Evolutionary conservation across 1,140 invertebrate genomes (phyloP).

Genomic region (Drosophila busckii): DNA sequence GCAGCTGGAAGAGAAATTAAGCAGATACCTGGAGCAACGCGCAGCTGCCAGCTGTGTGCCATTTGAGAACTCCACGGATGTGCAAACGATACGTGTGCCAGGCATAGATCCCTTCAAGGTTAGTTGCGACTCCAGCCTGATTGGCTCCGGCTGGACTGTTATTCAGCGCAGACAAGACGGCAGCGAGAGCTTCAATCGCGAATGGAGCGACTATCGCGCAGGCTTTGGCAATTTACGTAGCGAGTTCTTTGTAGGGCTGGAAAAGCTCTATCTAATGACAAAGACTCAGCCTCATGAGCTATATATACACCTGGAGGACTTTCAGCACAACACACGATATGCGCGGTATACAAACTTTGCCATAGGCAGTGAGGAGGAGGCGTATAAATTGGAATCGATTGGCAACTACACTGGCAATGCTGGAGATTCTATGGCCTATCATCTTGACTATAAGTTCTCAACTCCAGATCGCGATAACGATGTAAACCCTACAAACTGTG

Average conservation of each 20-base stretch:
- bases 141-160: conserved; percentile 3
- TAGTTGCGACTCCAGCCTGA: background rate
- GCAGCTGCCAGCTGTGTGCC: background rate
- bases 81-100: background rate
- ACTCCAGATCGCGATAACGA: too few relatives aligned
- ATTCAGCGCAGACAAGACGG: conserved; percentile 6
- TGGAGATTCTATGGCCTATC: too few relatives aligned
- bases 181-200: conserved; percentile 1
- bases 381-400: background rate
- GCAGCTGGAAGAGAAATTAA: too few relatives aligned
- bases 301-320: background rate
- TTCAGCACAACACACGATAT: background rate
- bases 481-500: too few relatives aligned
- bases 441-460: too few relatives aligned
- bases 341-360: conserved; percentile 6
- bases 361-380: background rate
- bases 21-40: too few relatives aligned
- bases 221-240: background rate
- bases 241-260: conserved; percentile 5
- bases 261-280: conserved; percentile 1
- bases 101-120: background rate
- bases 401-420: conserved; percentile 3
- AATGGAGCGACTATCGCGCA: background rate
- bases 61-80: background rate
- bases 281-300: background rate